phyloP scores from a whole-genome alignment of 2,797 vertebrate species.

The Gallinago stenura region DNA sequence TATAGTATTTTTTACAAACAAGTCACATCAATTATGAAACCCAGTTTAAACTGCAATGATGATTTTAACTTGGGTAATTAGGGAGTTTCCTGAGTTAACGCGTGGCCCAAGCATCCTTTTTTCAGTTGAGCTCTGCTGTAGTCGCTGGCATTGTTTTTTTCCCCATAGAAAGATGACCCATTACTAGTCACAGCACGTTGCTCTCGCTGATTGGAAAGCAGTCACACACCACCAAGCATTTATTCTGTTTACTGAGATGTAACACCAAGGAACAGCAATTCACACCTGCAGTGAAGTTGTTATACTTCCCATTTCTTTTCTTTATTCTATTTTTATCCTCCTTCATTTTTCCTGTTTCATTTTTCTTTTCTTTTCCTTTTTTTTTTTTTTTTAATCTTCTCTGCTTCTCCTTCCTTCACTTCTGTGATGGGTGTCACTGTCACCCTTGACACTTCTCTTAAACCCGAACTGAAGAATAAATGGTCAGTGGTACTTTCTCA shows the following conservation, averaged over 20 bases:
- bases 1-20: background rate
- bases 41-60: background rate
- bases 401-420: background rate
- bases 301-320: conserved; percentile 67
- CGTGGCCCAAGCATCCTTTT: background rate
- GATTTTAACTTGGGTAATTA: conserved; percentile 19
- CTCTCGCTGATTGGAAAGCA: conserved; percentile 76
- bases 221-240: conserved; percentile 72
- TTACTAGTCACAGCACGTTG: conserved; percentile 66
- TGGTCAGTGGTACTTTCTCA: background rate
- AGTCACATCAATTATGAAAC: background rate
- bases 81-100: conserved; percentile 16
- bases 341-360: conserved; percentile 38
- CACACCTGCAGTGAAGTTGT: conserved; percentile 70
- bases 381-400: background rate
- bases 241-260: conserved; percentile 75
- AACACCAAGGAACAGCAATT: conserved; percentile 62
- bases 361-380: background rate
- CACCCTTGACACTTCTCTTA: background rate
- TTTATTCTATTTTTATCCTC: conserved; percentile 73
- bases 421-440: background rate
- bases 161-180: conserved; percentile 53
- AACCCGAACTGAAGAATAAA: background rate
- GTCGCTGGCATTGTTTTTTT: conserved; percentile 25
- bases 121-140: conserved; percentile 12